These are phyloP conservation scores for Trichomalopsis sarcophagae DNA, from an alignment of 1,140 invertebrate genomes.

Conservation along the genomic window DNA sequence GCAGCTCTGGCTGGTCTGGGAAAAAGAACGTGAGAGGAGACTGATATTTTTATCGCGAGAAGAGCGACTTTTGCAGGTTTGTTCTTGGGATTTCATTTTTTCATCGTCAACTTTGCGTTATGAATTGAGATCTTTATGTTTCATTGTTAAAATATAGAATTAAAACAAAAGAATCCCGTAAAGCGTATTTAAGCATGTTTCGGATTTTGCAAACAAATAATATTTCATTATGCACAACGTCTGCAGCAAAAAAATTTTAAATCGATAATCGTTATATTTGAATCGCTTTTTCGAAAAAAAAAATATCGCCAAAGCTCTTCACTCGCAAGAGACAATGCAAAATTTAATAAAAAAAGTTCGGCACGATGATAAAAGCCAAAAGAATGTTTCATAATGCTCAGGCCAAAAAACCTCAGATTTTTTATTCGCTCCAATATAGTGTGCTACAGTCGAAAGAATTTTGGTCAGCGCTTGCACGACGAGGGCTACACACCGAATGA, in stretches of 20 bases:
- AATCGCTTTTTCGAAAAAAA: neutral
- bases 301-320: neutral
- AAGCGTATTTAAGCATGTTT: too few species aligned
- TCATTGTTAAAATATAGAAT: too few species aligned
- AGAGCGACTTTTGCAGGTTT: neutral
- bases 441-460: constrained; percentile 19
- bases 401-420: constrained; percentile 3
- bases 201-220: too few species aligned
- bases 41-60: neutral
- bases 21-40: neutral
- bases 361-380: neutral
- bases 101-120: neutral
- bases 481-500: neutral
- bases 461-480: neutral
- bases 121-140: too few species aligned
- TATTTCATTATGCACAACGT: too few species aligned
- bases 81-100: neutral
- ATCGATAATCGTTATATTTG: neutral
- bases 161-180: too few species aligned
- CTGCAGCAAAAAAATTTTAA: neutral
- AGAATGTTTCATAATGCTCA: neutral
- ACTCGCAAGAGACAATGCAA: neutral
- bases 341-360: constrained; percentile 3
- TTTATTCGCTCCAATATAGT: neutral
- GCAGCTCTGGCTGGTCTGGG: neutral